Base-by-base conservation (phyloP, 2,797 vertebrate species). In the Syngnathus acus region DNA sequence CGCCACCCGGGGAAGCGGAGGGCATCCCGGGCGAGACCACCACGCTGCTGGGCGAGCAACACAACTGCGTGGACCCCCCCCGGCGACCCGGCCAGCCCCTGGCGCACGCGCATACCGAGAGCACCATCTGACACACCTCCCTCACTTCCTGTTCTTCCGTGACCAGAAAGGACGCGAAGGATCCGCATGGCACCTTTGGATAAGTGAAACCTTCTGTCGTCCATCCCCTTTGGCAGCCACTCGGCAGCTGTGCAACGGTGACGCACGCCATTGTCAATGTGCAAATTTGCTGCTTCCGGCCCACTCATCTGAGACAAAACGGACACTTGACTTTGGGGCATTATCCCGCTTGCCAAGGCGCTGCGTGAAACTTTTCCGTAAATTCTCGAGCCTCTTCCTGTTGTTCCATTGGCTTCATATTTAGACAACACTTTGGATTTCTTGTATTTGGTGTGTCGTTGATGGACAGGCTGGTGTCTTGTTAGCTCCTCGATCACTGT, bases 1-100 rank as follows among this genome's bases (percentile, higher is more conserved):
- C 73, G 6, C 62, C 84, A 39, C 66, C 90, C 75, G 53, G 88
- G 62, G 65, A 69, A 59, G 67, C 74, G 0, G 93, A 94, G 63
- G 86, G 87, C 5, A 65, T 65, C 0, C 89, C 79, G 0, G 92
- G 93, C 0, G 95, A 98, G 78, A 95, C 92, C 72, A 89, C 93
- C 2, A 87, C 89, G 1, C 92, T 99, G 71, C 93, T 98, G 64
- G 92, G 93, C 0, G 93, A 93, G 81, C 87, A 92, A 77, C 90
- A 86, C 82, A 98, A 96, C 92, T 94, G 91, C 59, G 78, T 88
- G 80, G 83, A 87, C 70, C 72, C 79, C 1, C 89, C 79, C 1
- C 89, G 80, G 67, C 79, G 81, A 66, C 69, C 86, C 10, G 89
- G 83, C 79, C 90, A 93, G 78, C 77, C 76, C 60, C 78, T 79